phyloP scores from a whole-genome alignment of 2,888 invertebrate species.

The Dione juno region DNA sequence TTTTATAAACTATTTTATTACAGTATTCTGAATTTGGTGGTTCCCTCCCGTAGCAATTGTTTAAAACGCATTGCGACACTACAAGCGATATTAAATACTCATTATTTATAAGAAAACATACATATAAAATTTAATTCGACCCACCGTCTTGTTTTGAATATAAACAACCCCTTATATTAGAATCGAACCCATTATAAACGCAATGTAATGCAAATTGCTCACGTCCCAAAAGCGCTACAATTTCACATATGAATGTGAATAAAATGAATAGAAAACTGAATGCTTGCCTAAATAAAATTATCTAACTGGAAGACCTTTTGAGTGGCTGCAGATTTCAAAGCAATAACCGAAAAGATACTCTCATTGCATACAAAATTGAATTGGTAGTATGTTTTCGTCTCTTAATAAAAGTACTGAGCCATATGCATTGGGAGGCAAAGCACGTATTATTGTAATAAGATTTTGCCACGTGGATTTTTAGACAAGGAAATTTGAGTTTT shows the following conservation, averaged over 20 bases:
- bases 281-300: constrained; percentile 11
- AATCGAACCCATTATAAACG: not conserved
- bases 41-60: too few species aligned
- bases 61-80: too few species aligned
- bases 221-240: not conserved
- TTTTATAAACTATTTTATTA: too few species aligned
- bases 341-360: constrained; percentile 16
- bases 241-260: constrained; percentile 9
- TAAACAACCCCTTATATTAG: too few species aligned
- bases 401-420: constrained; percentile 28
- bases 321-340: constrained; percentile 19
- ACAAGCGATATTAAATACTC: too few species aligned
- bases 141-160: too few species aligned
- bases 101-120: not conserved
- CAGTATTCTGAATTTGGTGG: too few species aligned
- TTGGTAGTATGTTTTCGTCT: constrained; percentile 20
- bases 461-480: constrained; percentile 36
- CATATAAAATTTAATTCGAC: not conserved
- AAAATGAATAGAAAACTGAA: constrained; percentile 17
- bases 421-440: constrained; percentile 22
- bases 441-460: constrained; percentile 41
- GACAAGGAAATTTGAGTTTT: constrained; percentile 29
- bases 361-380: constrained; percentile 27
- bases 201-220: not conserved
- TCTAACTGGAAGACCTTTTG: constrained; percentile 5